Evolutionary conservation across 2,113 vertebrate genomes (phyloP).

Genomic region (Macrotus californicus): DNA sequence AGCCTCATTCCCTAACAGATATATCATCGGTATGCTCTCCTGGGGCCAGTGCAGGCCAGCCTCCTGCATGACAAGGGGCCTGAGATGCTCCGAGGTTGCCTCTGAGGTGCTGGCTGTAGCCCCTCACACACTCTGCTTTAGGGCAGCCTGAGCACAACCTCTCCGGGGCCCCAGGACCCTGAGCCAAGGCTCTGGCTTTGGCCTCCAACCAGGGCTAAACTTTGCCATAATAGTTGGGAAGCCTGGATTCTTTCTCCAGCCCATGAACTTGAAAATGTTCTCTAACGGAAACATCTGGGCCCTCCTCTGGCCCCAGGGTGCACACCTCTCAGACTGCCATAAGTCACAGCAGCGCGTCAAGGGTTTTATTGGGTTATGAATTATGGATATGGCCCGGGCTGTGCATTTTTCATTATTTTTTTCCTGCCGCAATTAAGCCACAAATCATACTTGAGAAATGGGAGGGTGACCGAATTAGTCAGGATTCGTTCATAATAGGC

Average conservation of each 20-base stretch:
- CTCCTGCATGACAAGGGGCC: not conserved
- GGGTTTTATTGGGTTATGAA: constrained; percentile 78
- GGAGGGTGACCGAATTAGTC: constrained; percentile 64
- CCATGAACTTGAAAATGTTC: constrained; percentile 55
- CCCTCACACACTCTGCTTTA: not conserved
- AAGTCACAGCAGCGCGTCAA: constrained; percentile 69
- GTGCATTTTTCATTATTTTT: constrained; percentile 72
- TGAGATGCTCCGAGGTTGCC: not conserved
- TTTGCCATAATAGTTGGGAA: not conserved
- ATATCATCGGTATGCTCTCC: not conserved
- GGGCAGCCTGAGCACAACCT: not conserved
- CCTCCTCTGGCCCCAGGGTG: constrained; percentile 58
- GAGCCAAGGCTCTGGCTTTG: constrained; percentile 19
- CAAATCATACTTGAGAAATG: constrained; percentile 74
- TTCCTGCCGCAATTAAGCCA: constrained; percentile 72
- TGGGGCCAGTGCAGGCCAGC: not conserved
- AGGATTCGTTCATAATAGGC: constrained; percentile 57
- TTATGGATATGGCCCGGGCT: constrained; percentile 73
- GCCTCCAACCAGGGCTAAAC: not conserved
- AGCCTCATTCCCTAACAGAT: no score
- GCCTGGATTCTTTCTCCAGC: constrained; percentile 53
- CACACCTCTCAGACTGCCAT: constrained; percentile 41
- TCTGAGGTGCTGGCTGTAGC: not conserved
- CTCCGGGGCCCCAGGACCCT: not conserved
- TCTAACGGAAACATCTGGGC: constrained; percentile 79